Percentiles rank a stretch among this genome's conserved stretches.
These are phyloP conservation scores for Gadopsis bispinosus DNA, from an alignment of 2,797 vertebrate genomes.

Conservation along the genomic window DNA sequence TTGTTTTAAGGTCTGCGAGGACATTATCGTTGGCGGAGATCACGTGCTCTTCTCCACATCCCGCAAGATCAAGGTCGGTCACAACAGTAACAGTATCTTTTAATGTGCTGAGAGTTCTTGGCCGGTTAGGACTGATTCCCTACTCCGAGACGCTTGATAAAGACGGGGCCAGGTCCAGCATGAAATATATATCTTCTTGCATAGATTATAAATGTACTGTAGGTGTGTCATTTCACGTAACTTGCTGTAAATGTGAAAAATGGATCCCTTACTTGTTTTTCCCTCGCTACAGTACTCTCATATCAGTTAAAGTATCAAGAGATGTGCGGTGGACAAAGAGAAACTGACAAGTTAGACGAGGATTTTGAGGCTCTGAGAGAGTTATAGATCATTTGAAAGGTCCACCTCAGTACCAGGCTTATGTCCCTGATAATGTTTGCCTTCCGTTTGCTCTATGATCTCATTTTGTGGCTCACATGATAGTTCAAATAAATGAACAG, in stretches of 20 bases:
- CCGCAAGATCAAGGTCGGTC: background rate
- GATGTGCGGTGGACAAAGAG: background rate
- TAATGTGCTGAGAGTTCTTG: background rate
- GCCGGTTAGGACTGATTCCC: background rate
- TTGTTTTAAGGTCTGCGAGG: background rate
- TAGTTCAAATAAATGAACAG: background rate
- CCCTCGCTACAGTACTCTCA: background rate
- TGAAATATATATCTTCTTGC: background rate
- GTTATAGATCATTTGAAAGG: background rate
- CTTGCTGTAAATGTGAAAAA: background rate
- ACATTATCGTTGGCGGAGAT: background rate
- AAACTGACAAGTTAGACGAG: background rate
- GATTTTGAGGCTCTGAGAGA: background rate
- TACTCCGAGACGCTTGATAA: background rate
- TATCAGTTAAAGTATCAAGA: background rate
- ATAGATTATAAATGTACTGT: background rate
- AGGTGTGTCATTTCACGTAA: background rate
- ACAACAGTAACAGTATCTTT: background rate
- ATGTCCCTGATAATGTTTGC: background rate
- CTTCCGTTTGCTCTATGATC: background rate
- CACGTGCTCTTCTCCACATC: background rate
- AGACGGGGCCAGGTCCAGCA: background rate
- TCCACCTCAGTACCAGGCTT: background rate
- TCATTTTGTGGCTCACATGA: background rate
- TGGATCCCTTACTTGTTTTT: background rate